Evolutionary conservation across 2,888 invertebrate genomes (phyloP), one percentile per base, ranked within the genome.

Genomic region (Lordiphosa andalusiaca): DNA sequence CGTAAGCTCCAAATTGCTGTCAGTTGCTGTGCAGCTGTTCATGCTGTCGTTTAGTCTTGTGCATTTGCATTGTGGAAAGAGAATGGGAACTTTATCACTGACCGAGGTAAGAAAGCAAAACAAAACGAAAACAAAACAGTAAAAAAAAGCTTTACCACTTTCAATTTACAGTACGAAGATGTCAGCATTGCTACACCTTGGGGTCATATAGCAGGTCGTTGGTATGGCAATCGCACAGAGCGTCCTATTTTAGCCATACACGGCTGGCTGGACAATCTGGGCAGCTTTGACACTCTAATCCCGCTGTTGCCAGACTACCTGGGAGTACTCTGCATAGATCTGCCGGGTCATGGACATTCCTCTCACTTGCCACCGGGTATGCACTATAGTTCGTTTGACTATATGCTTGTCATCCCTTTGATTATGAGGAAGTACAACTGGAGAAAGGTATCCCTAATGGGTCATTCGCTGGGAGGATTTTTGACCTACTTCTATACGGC

Each of bases 261-360:
- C 82, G 95, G 95, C 0, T 94, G 94, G 94, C 92, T 93, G 88
- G 95, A 95, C 88, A 95, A 95, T 84, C 92, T 93, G 21, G 93
- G 93, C 21, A 91, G 93, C 0, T 95, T 94, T 90, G 93, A 94
- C 82, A 91, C 91, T 0, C 83, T 95, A 42, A 91, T 92, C 23
- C 93, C 93, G 0, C 84, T 92, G 53, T 85, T 95, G 41, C 89
- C 90, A 10, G 78, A 89, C 36, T 85, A 90, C 37, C 67, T 89
- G 1, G 89, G 91, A 4, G 88, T 91, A 39, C 85, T 94, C 6
- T 92, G 93, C 0, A 88, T 94, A 25, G 25, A 94, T 86, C 88
- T 93, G 9, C 93, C 93, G 7, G 93, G 94, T 1, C 93, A 94
- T 86, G 94, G 94, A 4, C 81, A 90, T 9, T 94, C 94, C 0